These are phyloP conservation scores for Cygnus atratus DNA, from an alignment of 2,113 vertebrate species.

Conservation along the genomic window DNA sequence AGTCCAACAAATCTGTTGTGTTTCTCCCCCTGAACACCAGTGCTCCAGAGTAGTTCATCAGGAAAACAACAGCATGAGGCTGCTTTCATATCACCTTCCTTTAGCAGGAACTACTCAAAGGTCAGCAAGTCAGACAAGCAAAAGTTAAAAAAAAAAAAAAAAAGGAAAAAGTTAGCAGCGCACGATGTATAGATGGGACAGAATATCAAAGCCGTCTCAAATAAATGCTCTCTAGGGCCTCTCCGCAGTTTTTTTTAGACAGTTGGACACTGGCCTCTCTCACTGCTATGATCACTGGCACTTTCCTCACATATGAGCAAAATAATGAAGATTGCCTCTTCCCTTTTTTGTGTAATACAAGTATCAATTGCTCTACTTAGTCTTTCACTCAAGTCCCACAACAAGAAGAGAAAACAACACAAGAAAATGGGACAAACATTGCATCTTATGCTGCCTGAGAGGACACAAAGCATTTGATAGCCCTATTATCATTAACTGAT, in stretches of 20 bases:
- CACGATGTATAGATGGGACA: neutral
- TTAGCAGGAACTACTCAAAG: neutral
- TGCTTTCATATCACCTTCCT: neutral
- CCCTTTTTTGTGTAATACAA: neutral
- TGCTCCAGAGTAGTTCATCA: neutral
- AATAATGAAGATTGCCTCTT: neutral
- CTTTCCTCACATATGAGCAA: neutral
- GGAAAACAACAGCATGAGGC: neutral
- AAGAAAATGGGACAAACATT: neutral
- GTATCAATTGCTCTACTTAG: neutral
- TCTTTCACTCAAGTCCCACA: neutral
- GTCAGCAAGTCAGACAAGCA: neutral
- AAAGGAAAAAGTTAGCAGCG: neutral
- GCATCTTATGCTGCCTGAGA: neutral
- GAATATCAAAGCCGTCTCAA: neutral
- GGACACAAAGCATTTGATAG: neutral
- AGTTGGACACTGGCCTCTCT: neutral
- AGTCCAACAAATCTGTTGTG: conserved; percentile 16
- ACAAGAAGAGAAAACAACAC: neutral
- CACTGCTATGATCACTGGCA: neutral
- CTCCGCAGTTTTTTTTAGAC: neutral
- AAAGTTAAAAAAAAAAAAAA: neutral
- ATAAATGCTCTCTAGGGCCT: neutral
- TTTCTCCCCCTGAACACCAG: neutral
- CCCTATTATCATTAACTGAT: neutral